phyloP scores from a whole-genome alignment of 2,888 invertebrate species.

The Ophioninae sp. region DNA sequence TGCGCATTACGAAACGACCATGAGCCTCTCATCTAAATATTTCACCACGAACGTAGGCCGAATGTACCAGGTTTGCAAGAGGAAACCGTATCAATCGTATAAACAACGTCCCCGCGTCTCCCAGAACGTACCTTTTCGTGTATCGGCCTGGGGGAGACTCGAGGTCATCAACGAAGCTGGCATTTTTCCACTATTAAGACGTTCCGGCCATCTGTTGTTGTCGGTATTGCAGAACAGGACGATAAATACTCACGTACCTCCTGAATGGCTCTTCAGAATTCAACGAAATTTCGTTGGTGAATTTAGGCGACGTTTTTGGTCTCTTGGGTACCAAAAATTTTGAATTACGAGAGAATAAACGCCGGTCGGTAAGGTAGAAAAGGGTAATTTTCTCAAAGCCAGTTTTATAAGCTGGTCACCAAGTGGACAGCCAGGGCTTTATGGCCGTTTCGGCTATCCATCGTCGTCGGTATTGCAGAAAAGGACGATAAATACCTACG shows the following conservation, averaged over 20 bases:
- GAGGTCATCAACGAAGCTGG: neutral
- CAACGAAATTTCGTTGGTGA: too few species aligned
- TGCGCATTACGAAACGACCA: constrained; percentile 3
- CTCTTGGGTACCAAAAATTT: too few species aligned
- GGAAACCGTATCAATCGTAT: neutral
- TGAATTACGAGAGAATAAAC: too few species aligned
- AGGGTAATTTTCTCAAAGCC: too few species aligned
- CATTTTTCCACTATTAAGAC: neutral
- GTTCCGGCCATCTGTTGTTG: neutral
- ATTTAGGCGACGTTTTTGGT: too few species aligned
- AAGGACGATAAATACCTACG: too few species aligned
- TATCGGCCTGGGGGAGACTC: neutral
- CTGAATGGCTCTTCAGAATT: too few species aligned
- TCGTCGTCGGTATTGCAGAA: neutral
- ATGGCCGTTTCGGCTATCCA: neutral
- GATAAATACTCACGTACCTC: too few species aligned
- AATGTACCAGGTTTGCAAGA: neutral
- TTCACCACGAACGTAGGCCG: neutral
- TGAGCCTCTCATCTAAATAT: neutral
- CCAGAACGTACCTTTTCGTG: neutral
- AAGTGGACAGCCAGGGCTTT: neutral
- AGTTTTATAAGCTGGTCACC: too few species aligned
- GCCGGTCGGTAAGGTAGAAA: too few species aligned
- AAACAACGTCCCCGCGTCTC: neutral
- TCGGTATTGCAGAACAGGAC: too few species aligned